A percentile compares a stretch with the other conserved stretches of the same genome.
Conservation (phyloP, 2,797 vertebrate genomes). For the Sparus aurata region DNA sequence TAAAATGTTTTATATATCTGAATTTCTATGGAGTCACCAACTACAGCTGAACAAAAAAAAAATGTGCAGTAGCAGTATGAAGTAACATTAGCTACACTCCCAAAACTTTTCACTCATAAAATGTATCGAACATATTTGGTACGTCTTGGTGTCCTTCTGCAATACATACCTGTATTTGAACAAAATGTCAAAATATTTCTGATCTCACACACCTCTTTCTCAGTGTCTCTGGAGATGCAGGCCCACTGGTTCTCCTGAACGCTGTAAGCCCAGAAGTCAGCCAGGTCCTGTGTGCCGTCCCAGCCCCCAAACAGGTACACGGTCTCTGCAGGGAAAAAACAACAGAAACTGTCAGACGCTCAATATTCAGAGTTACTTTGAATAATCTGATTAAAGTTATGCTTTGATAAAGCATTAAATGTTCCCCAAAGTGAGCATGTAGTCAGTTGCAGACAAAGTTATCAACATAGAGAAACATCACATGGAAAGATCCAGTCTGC, state of each 20-base stretch:
- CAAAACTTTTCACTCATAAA: not conserved
- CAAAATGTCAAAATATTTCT: not conserved
- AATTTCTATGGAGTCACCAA: no score
- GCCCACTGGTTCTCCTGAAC: constrained; percentile 99
- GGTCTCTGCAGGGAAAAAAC: constrained; percentile 86
- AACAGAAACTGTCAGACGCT: not conserved
- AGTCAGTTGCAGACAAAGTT: not conserved
- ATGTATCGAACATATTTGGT: not conserved
- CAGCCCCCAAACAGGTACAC: constrained; percentile 99
- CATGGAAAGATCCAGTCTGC: not conserved
- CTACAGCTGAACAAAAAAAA: no score
- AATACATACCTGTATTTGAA: not conserved
- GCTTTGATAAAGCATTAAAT: not conserved
- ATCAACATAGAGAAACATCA: not conserved
- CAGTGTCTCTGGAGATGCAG: constrained; percentile 98
- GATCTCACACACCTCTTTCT: constrained; percentile 91
- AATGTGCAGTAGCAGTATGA: no score
- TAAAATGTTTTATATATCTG: no score
- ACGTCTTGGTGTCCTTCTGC: no score
- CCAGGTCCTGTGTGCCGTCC: constrained; percentile 99
- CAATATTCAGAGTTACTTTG: not conserved
- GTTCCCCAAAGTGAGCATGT: not conserved
- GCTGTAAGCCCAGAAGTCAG: constrained; percentile 99
- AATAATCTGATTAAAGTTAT: not conserved
- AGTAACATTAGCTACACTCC: not conserved